Conservation (phyloP, 2,888 invertebrate species). For the Parnassius smintheus region DNA sequence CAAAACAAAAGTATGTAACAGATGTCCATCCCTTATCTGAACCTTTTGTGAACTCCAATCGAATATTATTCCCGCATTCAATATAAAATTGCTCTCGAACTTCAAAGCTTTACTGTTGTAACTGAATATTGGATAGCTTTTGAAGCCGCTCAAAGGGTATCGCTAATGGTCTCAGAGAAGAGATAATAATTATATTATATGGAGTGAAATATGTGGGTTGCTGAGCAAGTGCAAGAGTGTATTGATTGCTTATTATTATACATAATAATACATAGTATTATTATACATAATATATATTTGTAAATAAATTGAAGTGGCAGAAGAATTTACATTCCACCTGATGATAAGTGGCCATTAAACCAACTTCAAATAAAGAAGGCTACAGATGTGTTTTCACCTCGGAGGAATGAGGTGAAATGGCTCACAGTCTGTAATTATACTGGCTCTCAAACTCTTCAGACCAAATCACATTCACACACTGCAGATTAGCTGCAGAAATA, state of each 20-base stretch:
- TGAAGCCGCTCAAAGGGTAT: constrained; percentile 34
- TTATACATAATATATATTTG: no score
- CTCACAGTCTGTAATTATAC: neutral
- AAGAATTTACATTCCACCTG: neutral
- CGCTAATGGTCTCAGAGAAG: constrained; percentile 19
- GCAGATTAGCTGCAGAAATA: no score
- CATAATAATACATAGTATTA: no score
- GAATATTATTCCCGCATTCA: neutral
- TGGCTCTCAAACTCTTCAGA: no score
- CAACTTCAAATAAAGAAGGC: no score
- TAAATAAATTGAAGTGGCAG: neutral
- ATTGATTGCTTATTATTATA: neutral
- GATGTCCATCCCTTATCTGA: neutral
- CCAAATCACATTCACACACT: no score
- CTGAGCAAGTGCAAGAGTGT: neutral
- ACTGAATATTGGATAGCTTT: constrained; percentile 30
- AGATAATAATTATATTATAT: neutral
- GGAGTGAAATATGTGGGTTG: neutral
- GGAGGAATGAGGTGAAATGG: neutral
- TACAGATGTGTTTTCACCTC: neutral
- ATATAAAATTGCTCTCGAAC: neutral
- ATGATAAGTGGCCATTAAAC: no score
- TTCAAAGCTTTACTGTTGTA: constrained; percentile 19
- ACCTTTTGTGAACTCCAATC: neutral
- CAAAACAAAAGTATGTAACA: no score